Base-by-base conservation (phyloP, 2,113 vertebrate genomes). In the Hystrix cristata region DNA sequence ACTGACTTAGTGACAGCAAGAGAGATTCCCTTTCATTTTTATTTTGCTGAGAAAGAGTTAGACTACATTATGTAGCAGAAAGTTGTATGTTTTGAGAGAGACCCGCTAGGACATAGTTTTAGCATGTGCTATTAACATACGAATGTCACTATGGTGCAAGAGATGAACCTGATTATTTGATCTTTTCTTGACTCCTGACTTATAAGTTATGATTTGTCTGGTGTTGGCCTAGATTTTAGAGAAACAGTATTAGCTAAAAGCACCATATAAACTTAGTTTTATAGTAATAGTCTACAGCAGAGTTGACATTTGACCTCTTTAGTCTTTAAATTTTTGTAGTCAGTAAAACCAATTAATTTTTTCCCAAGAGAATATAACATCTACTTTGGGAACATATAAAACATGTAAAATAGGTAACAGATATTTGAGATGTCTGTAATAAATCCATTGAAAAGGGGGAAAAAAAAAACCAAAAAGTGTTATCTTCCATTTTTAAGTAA, bases 281-380 rank as follows among this genome's bases (percentile, higher is more conserved):
- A 67, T 19, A 91, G 29, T 85, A 90, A 86, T 65, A 79, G 12
- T 86, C 48, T 89, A 16, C 38, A 86, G 60, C 48, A 80, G 21
- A 93, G 62, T 76, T 95, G 93, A 83, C 97, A 98, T 96, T 0
- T 3, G 85, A 95, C 81, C 79, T 83, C 0, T 92, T 88, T 85
- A 91, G 62, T 96, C 43, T 69, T 59, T 84, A 92, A 92, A 46
- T 38, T 83, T 96, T 83, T 97, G 34, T 80, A 94, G 57, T 74
- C 87, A 94, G 83, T 57, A 91, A 96, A 59, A 93, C 18, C 0
- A 78, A 19, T 83, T 59, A 74, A 83, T 74, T 91, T 46, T 88
- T 67, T 59, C 46, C 31, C 59, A 95, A 82, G 76, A 82, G 69
- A 64, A 92, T 59, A 71, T 2, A 71, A 95, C 34, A 90, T 76